Evolutionary conservation across 1,140 invertebrate genomes (phyloP).

Genomic region (Eupeodes corollae): DNA sequence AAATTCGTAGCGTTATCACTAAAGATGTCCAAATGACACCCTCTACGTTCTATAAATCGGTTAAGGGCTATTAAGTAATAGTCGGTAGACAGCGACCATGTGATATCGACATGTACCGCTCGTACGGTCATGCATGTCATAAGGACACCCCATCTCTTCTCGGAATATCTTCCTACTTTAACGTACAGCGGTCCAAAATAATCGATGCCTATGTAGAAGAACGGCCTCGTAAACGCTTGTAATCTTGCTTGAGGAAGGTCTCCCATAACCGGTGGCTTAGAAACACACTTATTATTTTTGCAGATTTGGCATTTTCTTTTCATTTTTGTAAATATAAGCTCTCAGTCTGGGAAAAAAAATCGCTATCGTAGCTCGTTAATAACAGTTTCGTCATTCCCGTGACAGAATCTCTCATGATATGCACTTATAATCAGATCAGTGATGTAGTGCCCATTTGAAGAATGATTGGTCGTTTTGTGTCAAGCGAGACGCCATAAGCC

Average conservation of each 20-base stretch:
- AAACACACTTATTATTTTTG: conserved; percentile 2
- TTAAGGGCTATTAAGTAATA: too few species aligned
- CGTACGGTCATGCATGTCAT: conserved; percentile 13
- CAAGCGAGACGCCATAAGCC: too few species aligned
- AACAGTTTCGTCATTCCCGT: background rate
- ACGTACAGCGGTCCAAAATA: conserved; percentile 9
- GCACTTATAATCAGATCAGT: conserved; percentile 25
- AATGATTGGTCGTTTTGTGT: too few species aligned
- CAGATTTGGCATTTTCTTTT: background rate
- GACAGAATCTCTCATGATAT: conserved; percentile 9
- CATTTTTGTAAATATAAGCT: background rate
- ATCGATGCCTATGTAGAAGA: conserved; percentile 4
- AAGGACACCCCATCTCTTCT: conserved; percentile 15
- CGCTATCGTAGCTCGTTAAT: background rate
- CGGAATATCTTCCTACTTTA: conserved; percentile 7
- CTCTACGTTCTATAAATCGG: too few species aligned
- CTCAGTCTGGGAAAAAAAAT: background rate
- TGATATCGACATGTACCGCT: conserved; percentile 14
- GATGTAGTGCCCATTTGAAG: conserved; percentile 15
- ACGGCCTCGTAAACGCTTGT: conserved; percentile 1
- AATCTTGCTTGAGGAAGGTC: background rate
- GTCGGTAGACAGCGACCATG: background rate
- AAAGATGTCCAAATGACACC: too few species aligned
- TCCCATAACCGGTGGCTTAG: background rate
- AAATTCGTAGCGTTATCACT: too few species aligned